These are phyloP conservation scores for Euspilapteryx auroguttella DNA, from an alignment of 2,888 invertebrate species.

Conservation along the genomic window DNA sequence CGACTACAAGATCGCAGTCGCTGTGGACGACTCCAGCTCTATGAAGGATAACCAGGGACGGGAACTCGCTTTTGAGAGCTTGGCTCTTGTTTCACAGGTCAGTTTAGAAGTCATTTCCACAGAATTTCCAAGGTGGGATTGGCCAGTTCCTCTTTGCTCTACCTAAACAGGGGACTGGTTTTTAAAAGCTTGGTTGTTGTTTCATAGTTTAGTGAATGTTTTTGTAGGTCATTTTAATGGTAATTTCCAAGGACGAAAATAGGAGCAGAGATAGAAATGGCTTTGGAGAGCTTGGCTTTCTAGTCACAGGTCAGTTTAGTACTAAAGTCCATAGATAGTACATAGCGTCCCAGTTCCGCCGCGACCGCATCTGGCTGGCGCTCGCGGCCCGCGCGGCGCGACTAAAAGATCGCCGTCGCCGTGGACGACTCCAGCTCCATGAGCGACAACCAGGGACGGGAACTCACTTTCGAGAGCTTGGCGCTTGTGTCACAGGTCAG, in stretches of 20 bases:
- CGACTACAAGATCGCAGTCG: conserved; percentile 94
- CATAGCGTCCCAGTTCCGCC: conserved; percentile 97
- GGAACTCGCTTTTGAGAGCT: conserved; percentile 91
- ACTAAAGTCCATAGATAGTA: too few species aligned
- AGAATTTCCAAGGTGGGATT: too few species aligned
- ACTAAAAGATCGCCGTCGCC: conserved; percentile 95
- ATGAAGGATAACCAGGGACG: conserved; percentile 91
- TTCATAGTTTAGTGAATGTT: too few species aligned
- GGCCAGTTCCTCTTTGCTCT: too few species aligned
- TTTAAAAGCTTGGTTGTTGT: too few species aligned
- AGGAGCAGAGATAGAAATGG: too few species aligned
- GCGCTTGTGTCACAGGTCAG: conserved; percentile 77
- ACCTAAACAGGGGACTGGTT: too few species aligned
- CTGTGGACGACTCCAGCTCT: conserved; percentile 93
- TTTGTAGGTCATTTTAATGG: too few species aligned
- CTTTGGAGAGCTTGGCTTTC: too few species aligned
- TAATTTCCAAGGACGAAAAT: too few species aligned
- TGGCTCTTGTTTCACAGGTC: conserved; percentile 82
- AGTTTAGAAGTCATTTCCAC: too few species aligned
- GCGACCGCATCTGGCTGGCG: conserved; percentile 98
- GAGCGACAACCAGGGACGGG: conserved; percentile 87
- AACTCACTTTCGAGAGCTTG: conserved; percentile 92
- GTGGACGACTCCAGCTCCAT: conserved; percentile 94
- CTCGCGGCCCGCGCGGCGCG: conserved; percentile 92
- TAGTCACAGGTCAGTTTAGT: too few species aligned